Conservation (phyloP, 1,140 invertebrate genomes). For the Pissodes strobi region DNA sequence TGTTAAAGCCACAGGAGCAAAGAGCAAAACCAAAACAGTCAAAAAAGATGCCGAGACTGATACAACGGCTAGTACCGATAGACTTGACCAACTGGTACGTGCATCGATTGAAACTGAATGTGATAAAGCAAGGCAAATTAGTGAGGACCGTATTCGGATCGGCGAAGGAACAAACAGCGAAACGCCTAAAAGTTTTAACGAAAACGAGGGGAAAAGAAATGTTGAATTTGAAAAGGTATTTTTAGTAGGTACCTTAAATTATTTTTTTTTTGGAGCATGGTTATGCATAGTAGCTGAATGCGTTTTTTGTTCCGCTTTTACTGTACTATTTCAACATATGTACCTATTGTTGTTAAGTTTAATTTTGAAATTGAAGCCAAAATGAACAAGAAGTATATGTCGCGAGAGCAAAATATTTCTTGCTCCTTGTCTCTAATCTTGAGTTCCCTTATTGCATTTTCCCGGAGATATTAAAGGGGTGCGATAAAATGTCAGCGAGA, state of each 20-base stretch:
- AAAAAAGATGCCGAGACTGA: constrained; percentile 17
- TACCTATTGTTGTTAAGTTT: too few species aligned
- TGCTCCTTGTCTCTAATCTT: constrained; percentile 1
- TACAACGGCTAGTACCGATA: not conserved
- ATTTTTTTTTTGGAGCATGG: too few species aligned
- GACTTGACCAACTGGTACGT: constrained; percentile 8
- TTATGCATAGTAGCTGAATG: too few species aligned
- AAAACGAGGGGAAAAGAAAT: too few species aligned
- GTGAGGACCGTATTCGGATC: not conserved
- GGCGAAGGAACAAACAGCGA: not conserved
- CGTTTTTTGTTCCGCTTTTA: too few species aligned
- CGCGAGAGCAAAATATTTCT: not conserved
- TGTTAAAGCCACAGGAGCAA: constrained; percentile 21
- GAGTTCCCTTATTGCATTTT: constrained; percentile 18
- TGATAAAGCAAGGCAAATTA: not conserved
- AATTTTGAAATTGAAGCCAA: too few species aligned
- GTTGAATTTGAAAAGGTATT: too few species aligned
- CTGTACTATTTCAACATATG: too few species aligned
- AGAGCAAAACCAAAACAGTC: constrained; percentile 4
- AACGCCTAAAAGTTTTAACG: not conserved
- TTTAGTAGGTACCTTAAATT: too few species aligned
- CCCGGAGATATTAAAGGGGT: constrained; percentile 14
- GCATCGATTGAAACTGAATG: not conserved
- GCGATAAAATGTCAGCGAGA: constrained; percentile 13
- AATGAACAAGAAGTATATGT: not conserved